Evolutionary conservation across 2,888 invertebrate genomes (phyloP).

Genomic region (Azorinus chamasolen): DNA sequence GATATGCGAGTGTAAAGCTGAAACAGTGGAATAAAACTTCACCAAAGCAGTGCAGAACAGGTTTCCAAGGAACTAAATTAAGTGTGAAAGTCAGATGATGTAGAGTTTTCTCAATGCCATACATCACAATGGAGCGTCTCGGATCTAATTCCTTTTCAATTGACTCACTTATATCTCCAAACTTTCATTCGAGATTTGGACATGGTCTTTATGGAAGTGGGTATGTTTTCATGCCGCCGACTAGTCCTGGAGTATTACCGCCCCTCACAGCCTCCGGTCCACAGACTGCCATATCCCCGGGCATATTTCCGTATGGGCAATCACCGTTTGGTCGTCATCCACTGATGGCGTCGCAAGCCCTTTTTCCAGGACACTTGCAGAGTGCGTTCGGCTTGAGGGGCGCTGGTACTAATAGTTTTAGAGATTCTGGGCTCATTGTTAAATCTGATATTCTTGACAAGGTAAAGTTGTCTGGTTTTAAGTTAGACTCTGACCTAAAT

Average conservation of each 20-base stretch:
- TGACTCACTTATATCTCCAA: slow-evolving; percentile 74
- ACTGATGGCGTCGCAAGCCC: slow-evolving; percentile 11
- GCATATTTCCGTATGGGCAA: slow-evolving; percentile 33
- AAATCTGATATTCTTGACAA: not conserved
- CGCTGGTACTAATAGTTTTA: slow-evolving; percentile 1
- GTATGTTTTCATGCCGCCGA: slow-evolving; percentile 71
- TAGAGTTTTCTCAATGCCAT: not conserved
- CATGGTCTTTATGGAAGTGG: slow-evolving; percentile 68
- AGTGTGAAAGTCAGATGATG: not conserved
- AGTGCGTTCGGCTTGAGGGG: slow-evolving; percentile 19
- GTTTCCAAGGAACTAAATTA: too few species aligned
- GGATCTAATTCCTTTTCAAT: slow-evolving; percentile 75
- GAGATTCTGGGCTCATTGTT: slow-evolving; percentile 8
- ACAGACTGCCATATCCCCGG: slow-evolving; percentile 33
- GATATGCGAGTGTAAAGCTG: too few species aligned
- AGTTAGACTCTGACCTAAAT: slow-evolving; percentile 6
- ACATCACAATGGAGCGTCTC: slow-evolving; percentile 65
- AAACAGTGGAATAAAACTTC: too few species aligned
- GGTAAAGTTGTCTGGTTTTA: not conserved
- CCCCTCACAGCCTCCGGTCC: slow-evolving; percentile 22
- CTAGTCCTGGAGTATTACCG: slow-evolving; percentile 37
- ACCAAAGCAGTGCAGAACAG: too few species aligned
- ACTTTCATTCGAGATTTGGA: slow-evolving; percentile 62
- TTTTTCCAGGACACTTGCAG: slow-evolving; percentile 25
- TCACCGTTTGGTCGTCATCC: slow-evolving; percentile 34